Percentiles rank a stretch among this genome's conserved stretches.
phyloP scores from a whole-genome alignment of 2,113 vertebrate species.

The Quiscalus mexicanus region DNA sequence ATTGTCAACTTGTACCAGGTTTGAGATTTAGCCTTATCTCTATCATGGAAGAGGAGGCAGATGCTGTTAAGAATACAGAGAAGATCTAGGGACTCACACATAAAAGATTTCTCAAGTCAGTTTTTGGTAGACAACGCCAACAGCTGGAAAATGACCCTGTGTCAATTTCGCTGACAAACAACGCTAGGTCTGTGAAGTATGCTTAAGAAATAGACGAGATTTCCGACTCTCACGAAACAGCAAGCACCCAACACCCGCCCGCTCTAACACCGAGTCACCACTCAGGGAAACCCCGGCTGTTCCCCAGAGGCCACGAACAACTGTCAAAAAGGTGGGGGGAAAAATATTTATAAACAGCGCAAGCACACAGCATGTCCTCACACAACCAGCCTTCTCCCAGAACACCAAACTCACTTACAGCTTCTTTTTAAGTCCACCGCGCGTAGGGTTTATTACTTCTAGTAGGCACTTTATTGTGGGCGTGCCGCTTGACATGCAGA shows the following conservation, averaged over 20 bases:
- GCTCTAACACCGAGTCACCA: accelerated
- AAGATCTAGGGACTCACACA: no score
- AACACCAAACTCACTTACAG: neutral
- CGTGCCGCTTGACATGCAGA: neutral
- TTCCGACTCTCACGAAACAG: neutral
- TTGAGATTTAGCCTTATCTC: neutral
- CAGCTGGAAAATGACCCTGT: accelerated
- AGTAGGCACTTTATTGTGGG: neutral
- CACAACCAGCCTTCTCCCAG: neutral
- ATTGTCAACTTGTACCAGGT: neutral
- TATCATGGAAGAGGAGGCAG: neutral
- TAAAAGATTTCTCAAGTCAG: neutral
- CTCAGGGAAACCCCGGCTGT: neutral
- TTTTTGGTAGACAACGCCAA: neutral
- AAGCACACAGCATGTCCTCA: neutral
- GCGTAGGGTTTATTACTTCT: neutral
- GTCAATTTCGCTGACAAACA: neutral
- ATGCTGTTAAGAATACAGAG: neutral
- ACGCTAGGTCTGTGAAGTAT: accelerated
- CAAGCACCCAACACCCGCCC: neutral
- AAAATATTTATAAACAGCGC: accelerated
- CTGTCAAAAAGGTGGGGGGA: neutral
- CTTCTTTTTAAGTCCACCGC: neutral
- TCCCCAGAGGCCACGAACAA: neutral
- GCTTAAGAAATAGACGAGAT: accelerated